These are phyloP conservation scores for Linnaemya vulpina DNA, from an alignment of 2,888 invertebrate species.

Conservation along the genomic window DNA sequence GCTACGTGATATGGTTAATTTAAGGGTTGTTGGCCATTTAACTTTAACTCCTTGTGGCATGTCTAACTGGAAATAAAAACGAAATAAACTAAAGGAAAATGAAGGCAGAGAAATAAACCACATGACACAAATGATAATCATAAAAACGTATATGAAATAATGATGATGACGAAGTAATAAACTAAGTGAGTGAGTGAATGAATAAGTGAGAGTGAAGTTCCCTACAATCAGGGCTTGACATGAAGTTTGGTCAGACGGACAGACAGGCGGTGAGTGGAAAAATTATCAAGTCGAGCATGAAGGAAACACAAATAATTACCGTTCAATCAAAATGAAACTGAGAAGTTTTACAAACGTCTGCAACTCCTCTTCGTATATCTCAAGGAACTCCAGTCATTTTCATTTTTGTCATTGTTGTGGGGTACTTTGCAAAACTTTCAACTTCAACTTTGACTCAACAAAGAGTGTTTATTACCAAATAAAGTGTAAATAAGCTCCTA, in stretches of 20 bases:
- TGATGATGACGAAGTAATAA: conserved; percentile 52
- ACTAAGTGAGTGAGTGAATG: conserved; percentile 6
- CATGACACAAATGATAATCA: conserved; percentile 63
- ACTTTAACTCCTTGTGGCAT: conserved; percentile 54
- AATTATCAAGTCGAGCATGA: conserved; percentile 43
- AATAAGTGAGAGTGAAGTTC: conserved; percentile 43
- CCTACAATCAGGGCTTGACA: conserved; percentile 15
- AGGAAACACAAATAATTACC: conserved; percentile 55
- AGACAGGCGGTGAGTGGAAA: not conserved
- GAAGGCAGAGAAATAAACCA: conserved; percentile 39
- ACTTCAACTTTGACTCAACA: conserved; percentile 4
- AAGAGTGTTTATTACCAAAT: conserved; percentile 66
- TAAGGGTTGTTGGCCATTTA: conserved; percentile 67
- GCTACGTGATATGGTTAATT: conserved; percentile 71
- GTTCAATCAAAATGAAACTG: conserved; percentile 45
- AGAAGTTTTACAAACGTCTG: conserved; percentile 5
- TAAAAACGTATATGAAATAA: conserved; percentile 33
- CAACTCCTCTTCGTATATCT: conserved; percentile 24
- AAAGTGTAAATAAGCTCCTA: conserved; percentile 67
- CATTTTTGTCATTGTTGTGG: conserved; percentile 28
- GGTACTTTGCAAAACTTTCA: conserved; percentile 28
- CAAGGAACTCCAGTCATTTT: conserved; percentile 16
- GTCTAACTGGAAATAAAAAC: too few relatives aligned
- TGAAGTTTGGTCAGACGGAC: conserved; percentile 9
- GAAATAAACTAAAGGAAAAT: conserved; percentile 8